These are phyloP conservation scores for Erebia palarica DNA, from an alignment of 2,888 invertebrate species.

Conservation along the genomic window DNA sequence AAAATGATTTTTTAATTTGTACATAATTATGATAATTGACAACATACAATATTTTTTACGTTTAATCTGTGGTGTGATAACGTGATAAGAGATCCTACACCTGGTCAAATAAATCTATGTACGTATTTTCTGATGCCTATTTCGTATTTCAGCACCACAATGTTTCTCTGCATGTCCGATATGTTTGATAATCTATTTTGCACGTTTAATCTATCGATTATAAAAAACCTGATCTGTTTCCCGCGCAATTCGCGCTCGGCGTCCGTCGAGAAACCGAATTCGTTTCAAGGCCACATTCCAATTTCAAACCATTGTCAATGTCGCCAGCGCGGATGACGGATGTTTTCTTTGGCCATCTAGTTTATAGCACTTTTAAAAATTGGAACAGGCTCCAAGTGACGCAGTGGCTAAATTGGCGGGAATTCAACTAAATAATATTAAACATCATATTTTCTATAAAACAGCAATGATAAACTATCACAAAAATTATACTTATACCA, in stretches of 20 bases:
- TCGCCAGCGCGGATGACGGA: constrained; percentile 63
- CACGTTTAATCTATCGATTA: constrained; percentile 53
- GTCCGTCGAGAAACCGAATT: constrained; percentile 65
- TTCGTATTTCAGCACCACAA: constrained; percentile 22
- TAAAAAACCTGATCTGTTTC: constrained; percentile 61
- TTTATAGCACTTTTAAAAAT: constrained; percentile 39
- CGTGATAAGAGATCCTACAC: not conserved
- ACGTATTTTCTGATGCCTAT: constrained; percentile 17
- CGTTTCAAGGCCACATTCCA: constrained; percentile 79
- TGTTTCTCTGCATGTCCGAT: constrained; percentile 33
- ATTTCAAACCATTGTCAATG: constrained; percentile 79
- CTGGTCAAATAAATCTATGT: constrained; percentile 31
- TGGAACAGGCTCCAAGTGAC: constrained; percentile 27
- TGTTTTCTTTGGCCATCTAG: constrained; percentile 58
- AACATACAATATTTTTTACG: not conserved
- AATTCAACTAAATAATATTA: constrained; percentile 17
- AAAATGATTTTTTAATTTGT: not conserved
- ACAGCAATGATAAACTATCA: not conserved
- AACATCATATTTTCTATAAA: not conserved
- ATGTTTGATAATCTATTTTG: constrained; percentile 48
- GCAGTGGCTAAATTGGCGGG: constrained; percentile 28
- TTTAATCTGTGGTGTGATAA: not conserved
- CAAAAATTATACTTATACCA: not conserved
- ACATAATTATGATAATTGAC: no score
- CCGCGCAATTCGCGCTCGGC: constrained; percentile 64